These are phyloP conservation scores for Microchrysa polita DNA, from an alignment of 2,888 invertebrate genomes.

Conservation along the genomic window DNA sequence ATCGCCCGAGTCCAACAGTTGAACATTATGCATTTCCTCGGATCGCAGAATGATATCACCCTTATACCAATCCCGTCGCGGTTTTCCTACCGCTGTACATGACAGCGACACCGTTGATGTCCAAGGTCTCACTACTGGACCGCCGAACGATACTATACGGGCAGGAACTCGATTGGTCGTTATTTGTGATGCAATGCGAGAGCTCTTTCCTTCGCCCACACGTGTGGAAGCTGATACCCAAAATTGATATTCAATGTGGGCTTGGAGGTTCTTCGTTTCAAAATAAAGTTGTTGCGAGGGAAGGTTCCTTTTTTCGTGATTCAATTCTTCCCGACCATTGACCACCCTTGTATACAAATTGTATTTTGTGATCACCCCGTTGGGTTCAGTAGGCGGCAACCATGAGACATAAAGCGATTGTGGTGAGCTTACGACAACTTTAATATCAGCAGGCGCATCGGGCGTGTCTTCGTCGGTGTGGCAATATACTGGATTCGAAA, in stretches of 20 bases:
- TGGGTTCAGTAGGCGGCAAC: conserved; percentile 78
- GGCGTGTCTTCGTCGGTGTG: conserved; percentile 85
- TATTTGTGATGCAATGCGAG: conserved; percentile 73
- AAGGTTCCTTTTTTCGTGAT: conserved; percentile 73
- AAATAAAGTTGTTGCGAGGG: conserved; percentile 72
- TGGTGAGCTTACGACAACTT: conserved; percentile 78
- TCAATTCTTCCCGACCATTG: conserved; percentile 74
- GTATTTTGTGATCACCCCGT: conserved; percentile 81
- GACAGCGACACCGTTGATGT: conserved; percentile 71
- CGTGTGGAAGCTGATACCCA: conserved; percentile 82
- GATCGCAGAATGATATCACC: conserved; percentile 69
- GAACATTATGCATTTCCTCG: conserved; percentile 70
- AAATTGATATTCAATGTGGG: conserved; percentile 79
- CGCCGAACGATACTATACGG: conserved; percentile 77
- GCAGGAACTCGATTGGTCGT: conserved; percentile 74
- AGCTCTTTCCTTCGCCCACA: conserved; percentile 81
- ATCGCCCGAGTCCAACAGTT: conserved; percentile 73
- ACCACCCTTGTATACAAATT: conserved; percentile 75
- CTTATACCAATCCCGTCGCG: conserved; percentile 73
- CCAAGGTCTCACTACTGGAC: conserved; percentile 73
- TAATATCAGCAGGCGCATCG: conserved; percentile 80
- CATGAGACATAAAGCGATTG: conserved; percentile 81
- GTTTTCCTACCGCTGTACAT: conserved; percentile 74
- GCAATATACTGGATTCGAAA: conserved; percentile 75
- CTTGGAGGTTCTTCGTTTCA: conserved; percentile 74